Evolutionary conservation across 2,113 vertebrate species (phyloP), one percentile per base, ranked within the genome.

Genomic region (Procavia capensis): DNA sequence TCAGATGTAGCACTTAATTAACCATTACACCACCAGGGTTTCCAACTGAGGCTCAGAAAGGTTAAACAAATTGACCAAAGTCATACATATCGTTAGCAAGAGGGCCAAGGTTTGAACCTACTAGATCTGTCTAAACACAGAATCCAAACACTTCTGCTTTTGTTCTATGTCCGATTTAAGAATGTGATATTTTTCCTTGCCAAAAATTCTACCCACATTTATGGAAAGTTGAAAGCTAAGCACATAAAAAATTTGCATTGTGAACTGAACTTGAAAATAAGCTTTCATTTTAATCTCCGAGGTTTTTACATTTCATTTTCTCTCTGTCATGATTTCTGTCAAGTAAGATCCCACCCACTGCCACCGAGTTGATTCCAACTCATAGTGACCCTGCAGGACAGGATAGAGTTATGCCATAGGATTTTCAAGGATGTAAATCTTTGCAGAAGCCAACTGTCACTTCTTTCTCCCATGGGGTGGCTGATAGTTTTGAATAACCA

Each of bases 211-310:
- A 61, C 76, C 54, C 59, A 47, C 81, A 80, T 88, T 94, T 85
- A 66, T 79, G 66, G 76, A 57, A 94, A 85, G 78, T 68, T 45
- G 36, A 85, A 75, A 94, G 66, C 85, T 90, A 95, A 95, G 85
- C 84, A 39, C 47, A 20, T 66, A 94, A 78, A 90, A 90, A 64
- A 89, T 86, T 39, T 89, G 88, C 75, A 82, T 76, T 85, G 36
- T 89, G 78, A 95, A 34, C 11, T 75, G 86, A 82, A 82, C 76
- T 80, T 82, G 43, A 63, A 95, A 76, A 83, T 34, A 79, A 78
- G 57, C 20, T 78, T 87, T 88, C 39, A 84, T 45, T 84, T 75
- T 54, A 24, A 10, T 93, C 43, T 95, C 84, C 85, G 13, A 34
- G 57, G 43, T 34, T 93, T 92, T 94, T 83, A 84, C 34, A 74